Percentiles rank a stretch among this genome's conserved stretches.
These are phyloP conservation scores for Frankliniella fusca DNA, from an alignment of 2,888 invertebrate genomes.

Conservation along the genomic window DNA sequence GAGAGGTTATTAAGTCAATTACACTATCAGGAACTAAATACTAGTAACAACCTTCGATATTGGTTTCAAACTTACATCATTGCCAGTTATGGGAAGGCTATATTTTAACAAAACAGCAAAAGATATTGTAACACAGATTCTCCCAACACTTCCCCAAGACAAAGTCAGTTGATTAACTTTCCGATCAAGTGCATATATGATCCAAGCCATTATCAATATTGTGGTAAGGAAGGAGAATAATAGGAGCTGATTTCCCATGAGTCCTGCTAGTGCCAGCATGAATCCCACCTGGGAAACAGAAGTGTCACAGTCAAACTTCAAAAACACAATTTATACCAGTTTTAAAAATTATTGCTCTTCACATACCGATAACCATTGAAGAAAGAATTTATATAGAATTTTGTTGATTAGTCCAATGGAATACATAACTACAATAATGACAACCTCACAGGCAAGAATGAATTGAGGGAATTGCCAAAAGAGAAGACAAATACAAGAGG, in stretches of 20 bases:
- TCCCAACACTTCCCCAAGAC: conserved; percentile 35
- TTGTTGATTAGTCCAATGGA: conserved; percentile 47
- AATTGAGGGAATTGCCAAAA: conserved; percentile 83
- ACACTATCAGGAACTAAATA: not conserved
- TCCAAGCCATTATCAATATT: conserved; percentile 41
- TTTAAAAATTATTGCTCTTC: not conserved
- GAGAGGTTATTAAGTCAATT: not conserved
- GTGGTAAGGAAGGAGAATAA: conserved; percentile 50
- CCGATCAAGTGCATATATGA: conserved; percentile 39
- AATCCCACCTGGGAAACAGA: conserved; percentile 47
- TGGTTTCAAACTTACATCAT: conserved; percentile 43
- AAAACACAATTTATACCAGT: conserved; percentile 7
- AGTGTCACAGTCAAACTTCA: conserved; percentile 25
- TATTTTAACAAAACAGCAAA: conserved; percentile 50
- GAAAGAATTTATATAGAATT: not conserved
- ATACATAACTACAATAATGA: conserved; percentile 67
- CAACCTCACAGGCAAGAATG: conserved; percentile 69
- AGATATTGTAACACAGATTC: conserved; percentile 38
- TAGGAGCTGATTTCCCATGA: conserved; percentile 58
- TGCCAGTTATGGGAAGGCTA: conserved; percentile 43
- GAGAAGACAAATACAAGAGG: conserved; percentile 51
- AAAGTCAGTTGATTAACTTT: conserved; percentile 35
- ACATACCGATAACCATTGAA: not conserved
- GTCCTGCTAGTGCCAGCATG: conserved; percentile 46
- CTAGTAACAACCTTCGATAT: not conserved